Base-by-base conservation (phyloP, 2,888 invertebrate species). In the Lithosia quadra region DNA sequence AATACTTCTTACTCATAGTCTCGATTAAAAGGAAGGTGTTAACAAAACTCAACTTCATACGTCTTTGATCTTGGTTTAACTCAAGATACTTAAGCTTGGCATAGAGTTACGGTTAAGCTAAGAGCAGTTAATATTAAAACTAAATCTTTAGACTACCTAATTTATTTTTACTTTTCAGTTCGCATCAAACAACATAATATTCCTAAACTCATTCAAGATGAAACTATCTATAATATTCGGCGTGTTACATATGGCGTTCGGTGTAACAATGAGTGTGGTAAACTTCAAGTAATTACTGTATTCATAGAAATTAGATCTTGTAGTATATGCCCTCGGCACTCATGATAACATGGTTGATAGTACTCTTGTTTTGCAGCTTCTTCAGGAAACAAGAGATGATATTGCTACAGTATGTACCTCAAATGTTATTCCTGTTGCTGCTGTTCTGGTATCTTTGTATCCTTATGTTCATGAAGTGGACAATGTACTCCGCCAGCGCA, bases 191-290 rank as follows among this genome's bases (percentile, higher is more conserved):
- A 97, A 97, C 90, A 96, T 97, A 76, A 96, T 96, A 79, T 97
- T 97, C 88, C 91, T 96, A 57, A 97, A 97, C 88, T 97, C 97
- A 0, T 96, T 96, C 94, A 97, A 97, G 92, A 97, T 97, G 97
- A 96, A 96, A 88, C 90, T 97, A 66, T 97, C 97, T 0, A 96
- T 97, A 60, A 96, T 97, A 85, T 95, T 97, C 73, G 97, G 97
- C 36, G 96, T 97, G 61, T 89, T 95, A 57, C 97, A 97, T 88
- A 97, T 97, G 97, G 94, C 96, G 82, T 96, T 97, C 89, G 97
- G 97, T 77, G 96, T 97, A 80, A 91, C 96, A 81, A 95, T 97
- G 85, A 96, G 95, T 92, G 94, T 96, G 90, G 93, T 95, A 90
- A 96, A 96, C 93, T 95, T 95, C 92, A 94, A 93, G 94, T 94